Evolutionary conservation across 2,113 vertebrate genomes (phyloP).

Genomic region (Coturnix japonica): DNA sequence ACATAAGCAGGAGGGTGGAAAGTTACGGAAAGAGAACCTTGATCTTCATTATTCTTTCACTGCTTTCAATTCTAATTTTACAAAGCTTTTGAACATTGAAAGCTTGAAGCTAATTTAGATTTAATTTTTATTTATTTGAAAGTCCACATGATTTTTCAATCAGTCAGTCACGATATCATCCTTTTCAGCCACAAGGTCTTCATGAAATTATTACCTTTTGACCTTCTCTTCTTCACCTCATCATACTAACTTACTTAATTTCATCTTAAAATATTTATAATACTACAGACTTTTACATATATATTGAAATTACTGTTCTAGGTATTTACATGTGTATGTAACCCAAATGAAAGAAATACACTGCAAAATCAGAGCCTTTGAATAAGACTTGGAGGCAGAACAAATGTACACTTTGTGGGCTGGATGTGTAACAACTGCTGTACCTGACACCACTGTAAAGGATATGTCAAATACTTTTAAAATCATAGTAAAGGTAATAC

Average conservation of each 20-base stretch:
- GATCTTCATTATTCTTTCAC: background rate
- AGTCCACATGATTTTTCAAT: background rate
- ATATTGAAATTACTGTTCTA: background rate
- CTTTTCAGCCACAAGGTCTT: background rate
- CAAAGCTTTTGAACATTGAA: background rate
- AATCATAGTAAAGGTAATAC: background rate
- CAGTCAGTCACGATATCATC: background rate
- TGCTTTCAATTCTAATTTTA: background rate
- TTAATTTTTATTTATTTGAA: background rate
- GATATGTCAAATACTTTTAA: background rate
- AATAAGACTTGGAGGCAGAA: background rate
- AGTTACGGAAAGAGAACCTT: background rate
- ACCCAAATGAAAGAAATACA: accelerated
- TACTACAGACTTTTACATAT: accelerated
- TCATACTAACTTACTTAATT: background rate
- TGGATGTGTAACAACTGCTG: background rate
- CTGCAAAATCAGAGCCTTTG: background rate
- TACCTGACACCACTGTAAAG: background rate
- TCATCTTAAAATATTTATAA: background rate
- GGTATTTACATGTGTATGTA: background rate
- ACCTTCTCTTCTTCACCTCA: background rate
- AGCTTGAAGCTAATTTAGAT: background rate
- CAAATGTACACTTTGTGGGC: background rate
- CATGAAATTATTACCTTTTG: background rate
- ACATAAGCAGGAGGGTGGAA: background rate